A percentile compares a stretch with the other conserved stretches of the same genome.
Evolutionary conservation across 1,140 invertebrate genomes (phyloP).

Genomic region (Yoshiicerus persimilis): DNA sequence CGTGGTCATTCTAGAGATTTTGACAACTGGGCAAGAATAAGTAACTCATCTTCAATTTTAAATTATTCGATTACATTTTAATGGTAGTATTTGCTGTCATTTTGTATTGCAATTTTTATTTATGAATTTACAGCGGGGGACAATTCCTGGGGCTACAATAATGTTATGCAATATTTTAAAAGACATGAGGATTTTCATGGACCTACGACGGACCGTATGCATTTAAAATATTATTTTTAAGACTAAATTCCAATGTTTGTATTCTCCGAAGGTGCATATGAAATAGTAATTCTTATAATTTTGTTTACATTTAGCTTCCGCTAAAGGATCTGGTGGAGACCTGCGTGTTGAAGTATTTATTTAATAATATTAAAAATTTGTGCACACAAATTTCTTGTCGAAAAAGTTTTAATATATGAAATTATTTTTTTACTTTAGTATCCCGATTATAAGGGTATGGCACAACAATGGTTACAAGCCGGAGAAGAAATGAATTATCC

Average conservation of each 20-base stretch:
- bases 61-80: too few relatives aligned
- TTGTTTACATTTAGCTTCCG: not conserved
- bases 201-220: not conserved
- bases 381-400: not conserved
- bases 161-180: not conserved
- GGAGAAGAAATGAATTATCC: constrained; percentile 83
- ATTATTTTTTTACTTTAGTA: not conserved
- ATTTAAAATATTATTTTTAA: not conserved
- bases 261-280: too few relatives aligned
- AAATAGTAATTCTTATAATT: too few relatives aligned
- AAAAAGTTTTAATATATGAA: not conserved
- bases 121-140: not conserved
- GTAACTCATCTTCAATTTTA: not conserved
- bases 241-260: not conserved
- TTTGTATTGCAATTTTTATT: too few relatives aligned
- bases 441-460: constrained; percentile 19
- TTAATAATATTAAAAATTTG: not conserved
- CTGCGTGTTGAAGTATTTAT: not conserved
- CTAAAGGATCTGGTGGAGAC: not conserved
- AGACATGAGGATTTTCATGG: not conserved
- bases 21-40: constrained; percentile 26
- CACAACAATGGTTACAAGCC: constrained; percentile 65
- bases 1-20: constrained; percentile 55
- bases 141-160: not conserved
- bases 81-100: too few relatives aligned